Percentiles rank a stretch among this genome's conserved stretches.
phyloP scores from a whole-genome alignment of 2,113 vertebrate species.

The Pelobates fuscus region DNA sequence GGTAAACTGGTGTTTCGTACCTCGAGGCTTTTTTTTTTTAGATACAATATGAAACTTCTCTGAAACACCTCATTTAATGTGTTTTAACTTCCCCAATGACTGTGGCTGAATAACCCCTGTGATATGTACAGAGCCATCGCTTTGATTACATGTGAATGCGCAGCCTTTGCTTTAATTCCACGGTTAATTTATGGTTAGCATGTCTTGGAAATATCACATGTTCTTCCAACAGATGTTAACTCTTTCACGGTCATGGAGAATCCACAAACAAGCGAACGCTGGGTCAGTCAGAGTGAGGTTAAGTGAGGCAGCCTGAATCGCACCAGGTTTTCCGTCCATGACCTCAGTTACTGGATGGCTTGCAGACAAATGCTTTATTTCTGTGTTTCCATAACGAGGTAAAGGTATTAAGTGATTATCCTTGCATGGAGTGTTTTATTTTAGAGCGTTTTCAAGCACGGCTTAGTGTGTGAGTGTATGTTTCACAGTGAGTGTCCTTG shows the following conservation, averaged over 20 bases:
- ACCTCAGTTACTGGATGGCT: no score
- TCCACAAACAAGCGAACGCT: neutral
- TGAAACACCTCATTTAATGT: neutral
- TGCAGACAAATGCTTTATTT: no score
- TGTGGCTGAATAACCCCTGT: constrained; percentile 17
- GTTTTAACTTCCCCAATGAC: constrained; percentile 4
- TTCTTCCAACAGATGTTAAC: constrained; percentile 16
- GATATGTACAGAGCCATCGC: neutral
- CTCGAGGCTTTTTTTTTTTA: neutral
- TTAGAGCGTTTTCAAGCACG: no score
- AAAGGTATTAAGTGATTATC: no score
- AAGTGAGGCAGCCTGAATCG: neutral
- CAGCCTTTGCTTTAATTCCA: constrained; percentile 18
- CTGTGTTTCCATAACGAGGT: no score
- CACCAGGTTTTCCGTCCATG: no score
- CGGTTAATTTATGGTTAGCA: constrained; percentile 9
- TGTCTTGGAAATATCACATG: constrained; percentile 32
- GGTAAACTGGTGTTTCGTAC: no score
- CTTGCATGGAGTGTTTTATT: no score
- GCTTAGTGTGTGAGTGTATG: no score
- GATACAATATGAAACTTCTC: neutral
- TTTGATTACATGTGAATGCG: constrained; percentile 39
- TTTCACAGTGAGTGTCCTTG: no score
- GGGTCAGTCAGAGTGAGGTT: neutral
- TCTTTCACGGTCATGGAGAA: constrained; percentile 1